Evolutionary conservation across 2,797 vertebrate species (phyloP), one percentile per base, ranked within the genome.

Genomic region (Sebastes trivittatus): DNA sequence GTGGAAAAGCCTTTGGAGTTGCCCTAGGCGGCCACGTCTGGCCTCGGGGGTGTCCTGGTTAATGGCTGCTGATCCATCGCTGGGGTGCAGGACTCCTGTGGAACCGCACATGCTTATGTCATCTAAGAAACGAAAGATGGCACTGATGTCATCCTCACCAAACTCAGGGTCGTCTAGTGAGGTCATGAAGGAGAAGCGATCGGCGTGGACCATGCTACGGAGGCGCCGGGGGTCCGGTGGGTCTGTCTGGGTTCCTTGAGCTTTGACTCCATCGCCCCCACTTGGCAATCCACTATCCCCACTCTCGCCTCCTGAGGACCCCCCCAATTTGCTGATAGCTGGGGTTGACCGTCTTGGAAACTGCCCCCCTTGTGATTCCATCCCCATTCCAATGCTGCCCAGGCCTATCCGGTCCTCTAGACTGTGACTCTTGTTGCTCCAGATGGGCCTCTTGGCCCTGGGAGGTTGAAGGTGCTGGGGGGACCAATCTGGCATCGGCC

Each of bases 71-170:
- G 96, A 94, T 2, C 95, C 96, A 56, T 97, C 97, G 0, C 94
- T 96, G 1, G 97, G 97, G 52, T 97, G 97, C 61, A 98, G 94
- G 62, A 98, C 97, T 2, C 97, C 98, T 0, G 97, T 98, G 0
- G 98, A 99, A 6, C 97, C 98, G 0, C 97, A 98, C 95, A 99
- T 94, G n/a, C 98, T 99, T 94, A 99, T 97, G 86, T 99, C 98
- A 11, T 99, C 98, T 54, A 99, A 94, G 86, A 99, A 99, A 1
- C 98, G 95, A 89, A 99, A 99, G 69, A 99, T 99, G 77, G 97
- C 97, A 10, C 98, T 99, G 89, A 99, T 99, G 88, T 99, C 98
- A 2, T 99, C 98, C 76, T 96, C 96, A 0, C 96, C 96, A 36
- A 97, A 94, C 62, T 99, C 98, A 0, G 98, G 98, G 88, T 98